Evolutionary conservation across 1,140 invertebrate species (phyloP), one percentile per base, ranked within the genome.

Genomic region (Drosophila equinoxialis): DNA sequence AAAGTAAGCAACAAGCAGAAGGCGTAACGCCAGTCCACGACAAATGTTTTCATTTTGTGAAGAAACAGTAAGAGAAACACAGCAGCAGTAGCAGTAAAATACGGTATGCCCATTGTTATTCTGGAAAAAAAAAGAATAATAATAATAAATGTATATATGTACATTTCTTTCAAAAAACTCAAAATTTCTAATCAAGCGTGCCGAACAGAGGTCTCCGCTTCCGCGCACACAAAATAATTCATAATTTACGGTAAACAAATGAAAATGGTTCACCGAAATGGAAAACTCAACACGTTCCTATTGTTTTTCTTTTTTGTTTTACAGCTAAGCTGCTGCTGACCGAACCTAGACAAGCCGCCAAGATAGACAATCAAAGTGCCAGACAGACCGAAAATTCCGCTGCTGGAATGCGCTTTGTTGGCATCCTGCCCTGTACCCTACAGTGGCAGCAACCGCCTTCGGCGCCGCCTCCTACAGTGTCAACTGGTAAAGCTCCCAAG

Each of bases 121-220:
- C 77, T 79, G 23, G 39, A 74, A 76, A 26, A 26, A 30, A 30
- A 30, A 30, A 30, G 3, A 30, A 30, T 30, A 30, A 30, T 6
- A 30, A 30, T 30, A 30, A 30, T 30, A 30, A 30, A 30, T 30
- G 30, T 30, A 30, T 30, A 30, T 30, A 30, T 30, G 6, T 30
- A 30, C 77, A 71, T 74, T 83, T 58, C 79, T 80, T 87, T 70
- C 10, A 37, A 65, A 80, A 72, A 70, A 73, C 68, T 57, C 65
- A 33, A 66, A 72, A 78, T 67, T 68, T 83, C 65, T 81, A 89
- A 89, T 89, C 77, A 89, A 84, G 77, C 84, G 69, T 84, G 45
- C 65, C 51, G 68, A 30, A 68, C 74, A 73, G 71, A 73, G 69
- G 23, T 72, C 68, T 68, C 67, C 71, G 63, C 65, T 77, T 55